phyloP scores from a whole-genome alignment of 2,797 vertebrate species.

The Acrossocheilus wenchowensis region DNA sequence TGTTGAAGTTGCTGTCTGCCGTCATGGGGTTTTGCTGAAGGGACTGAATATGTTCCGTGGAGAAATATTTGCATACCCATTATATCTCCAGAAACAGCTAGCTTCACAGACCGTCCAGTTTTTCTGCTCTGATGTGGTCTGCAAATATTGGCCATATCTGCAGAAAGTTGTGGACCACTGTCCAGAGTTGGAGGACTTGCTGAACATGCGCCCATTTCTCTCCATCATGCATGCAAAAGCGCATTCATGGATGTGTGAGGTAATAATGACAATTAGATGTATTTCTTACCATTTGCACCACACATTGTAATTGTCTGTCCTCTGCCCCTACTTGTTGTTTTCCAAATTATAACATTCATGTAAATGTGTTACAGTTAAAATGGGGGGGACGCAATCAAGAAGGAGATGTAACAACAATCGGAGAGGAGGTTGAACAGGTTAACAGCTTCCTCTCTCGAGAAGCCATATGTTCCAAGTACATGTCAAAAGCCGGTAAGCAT shows the following conservation, averaged over 20 bases:
- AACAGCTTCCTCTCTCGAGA: neutral
- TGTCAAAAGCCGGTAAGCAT: slow-evolving; percentile 9
- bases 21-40: slow-evolving; percentile 6
- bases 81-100: no score
- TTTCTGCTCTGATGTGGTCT: no score
- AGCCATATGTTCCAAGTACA: slow-evolving; percentile 9
- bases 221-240: no score
- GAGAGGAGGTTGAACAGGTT: neutral
- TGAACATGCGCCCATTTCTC: no score
- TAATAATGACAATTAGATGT: slow-evolving; percentile 9
- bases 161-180: no score
- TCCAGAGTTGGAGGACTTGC: no score
- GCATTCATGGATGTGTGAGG: no score
- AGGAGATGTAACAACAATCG: neutral
- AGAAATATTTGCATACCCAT: slow-evolving; percentile 27
- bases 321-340: neutral
- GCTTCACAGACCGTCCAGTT: no score
- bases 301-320: slow-evolving; percentile 5
- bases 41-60: neutral
- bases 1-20: slow-evolving; percentile 9
- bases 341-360: neutral
- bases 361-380: slow-evolving; percentile 19
- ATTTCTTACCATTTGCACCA: neutral
- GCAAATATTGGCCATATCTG: no score
- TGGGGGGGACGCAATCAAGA: neutral